Evolutionary conservation across 2,797 vertebrate genomes (phyloP).

Genomic region (Syncerus caffer): DNA sequence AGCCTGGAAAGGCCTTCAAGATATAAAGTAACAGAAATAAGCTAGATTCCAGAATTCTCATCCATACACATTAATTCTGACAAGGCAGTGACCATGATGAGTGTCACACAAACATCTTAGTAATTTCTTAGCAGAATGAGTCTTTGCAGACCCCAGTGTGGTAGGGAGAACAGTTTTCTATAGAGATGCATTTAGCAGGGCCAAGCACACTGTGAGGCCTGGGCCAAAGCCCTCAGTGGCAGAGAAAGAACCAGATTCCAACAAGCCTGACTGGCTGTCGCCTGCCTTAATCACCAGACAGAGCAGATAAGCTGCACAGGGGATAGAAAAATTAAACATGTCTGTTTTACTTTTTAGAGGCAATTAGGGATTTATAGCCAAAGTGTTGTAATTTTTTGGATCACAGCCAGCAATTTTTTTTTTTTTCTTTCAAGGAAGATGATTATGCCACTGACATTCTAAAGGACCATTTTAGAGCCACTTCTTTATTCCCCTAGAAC

Average conservation of each 20-base stretch:
- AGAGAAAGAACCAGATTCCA: background rate
- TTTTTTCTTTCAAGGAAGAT: slow-evolving; percentile 7
- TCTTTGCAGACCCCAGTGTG: background rate
- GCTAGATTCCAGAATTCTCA: background rate
- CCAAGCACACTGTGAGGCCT: background rate
- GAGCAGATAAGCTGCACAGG: background rate
- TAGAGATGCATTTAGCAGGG: background rate
- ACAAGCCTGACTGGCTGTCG: background rate
- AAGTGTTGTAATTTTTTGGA: slow-evolving; percentile 24
- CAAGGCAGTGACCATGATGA: background rate
- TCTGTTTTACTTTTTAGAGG: slow-evolving; percentile 22
- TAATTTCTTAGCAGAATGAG: background rate
- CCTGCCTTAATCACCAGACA: slow-evolving; percentile 19
- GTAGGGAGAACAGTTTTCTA: background rate
- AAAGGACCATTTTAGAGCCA: background rate
- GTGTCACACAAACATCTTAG: background rate
- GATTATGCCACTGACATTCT: background rate
- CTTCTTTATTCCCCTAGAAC: background rate
- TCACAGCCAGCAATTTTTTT: background rate
- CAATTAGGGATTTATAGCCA: slow-evolving; percentile 49
- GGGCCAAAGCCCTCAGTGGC: background rate
- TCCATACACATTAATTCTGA: background rate
- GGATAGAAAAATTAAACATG: slow-evolving; percentile 1
- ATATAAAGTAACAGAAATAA: background rate
- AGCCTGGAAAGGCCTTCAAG: background rate